A percentile compares a stretch with the other conserved stretches of the same genome.
Evolutionary conservation across 2,797 vertebrate species (phyloP).

Genomic region (Dryobates pubescens): DNA sequence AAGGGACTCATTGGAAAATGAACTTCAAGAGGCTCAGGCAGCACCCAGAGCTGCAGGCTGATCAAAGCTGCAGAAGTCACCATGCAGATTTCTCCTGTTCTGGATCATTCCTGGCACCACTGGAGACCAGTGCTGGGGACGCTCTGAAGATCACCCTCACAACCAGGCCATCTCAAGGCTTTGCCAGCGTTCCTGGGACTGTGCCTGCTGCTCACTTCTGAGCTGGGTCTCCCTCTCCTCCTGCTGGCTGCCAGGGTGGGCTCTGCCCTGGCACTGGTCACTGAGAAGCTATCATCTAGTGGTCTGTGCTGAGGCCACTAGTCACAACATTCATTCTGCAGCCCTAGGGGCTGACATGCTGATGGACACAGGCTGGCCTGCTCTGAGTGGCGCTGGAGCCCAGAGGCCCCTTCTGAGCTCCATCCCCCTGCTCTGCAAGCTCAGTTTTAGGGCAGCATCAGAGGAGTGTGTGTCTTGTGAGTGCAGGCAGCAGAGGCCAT

Average conservation of each 20-base stretch:
- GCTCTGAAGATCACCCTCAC: rapidly evolving
- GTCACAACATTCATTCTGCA: not conserved
- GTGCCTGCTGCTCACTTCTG: not conserved
- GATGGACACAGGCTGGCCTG: not conserved
- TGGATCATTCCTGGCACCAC: not conserved
- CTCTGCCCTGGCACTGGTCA: rapidly evolving
- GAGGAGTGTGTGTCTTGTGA: rapidly evolving
- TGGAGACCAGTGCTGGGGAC: not conserved
- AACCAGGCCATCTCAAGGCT: not conserved
- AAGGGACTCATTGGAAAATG: not conserved
- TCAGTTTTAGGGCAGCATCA: not conserved
- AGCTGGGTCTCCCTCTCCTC: not conserved
- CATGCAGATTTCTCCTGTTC: not conserved
- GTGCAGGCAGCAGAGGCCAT: not conserved
- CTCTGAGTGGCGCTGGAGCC: not conserved
- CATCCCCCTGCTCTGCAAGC: not conserved
- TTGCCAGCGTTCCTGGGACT: not conserved
- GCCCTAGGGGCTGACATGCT: not conserved
- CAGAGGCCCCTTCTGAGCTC: not conserved
- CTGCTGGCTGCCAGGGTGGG: not conserved
- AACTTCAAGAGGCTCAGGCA: not conserved
- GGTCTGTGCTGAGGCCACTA: not conserved
- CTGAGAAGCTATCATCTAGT: not conserved
- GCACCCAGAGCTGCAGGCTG: not conserved
- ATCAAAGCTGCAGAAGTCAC: not conserved